phyloP scores from a whole-genome alignment of 2,888 invertebrate species.

The Sarcophaga carnaria region DNA sequence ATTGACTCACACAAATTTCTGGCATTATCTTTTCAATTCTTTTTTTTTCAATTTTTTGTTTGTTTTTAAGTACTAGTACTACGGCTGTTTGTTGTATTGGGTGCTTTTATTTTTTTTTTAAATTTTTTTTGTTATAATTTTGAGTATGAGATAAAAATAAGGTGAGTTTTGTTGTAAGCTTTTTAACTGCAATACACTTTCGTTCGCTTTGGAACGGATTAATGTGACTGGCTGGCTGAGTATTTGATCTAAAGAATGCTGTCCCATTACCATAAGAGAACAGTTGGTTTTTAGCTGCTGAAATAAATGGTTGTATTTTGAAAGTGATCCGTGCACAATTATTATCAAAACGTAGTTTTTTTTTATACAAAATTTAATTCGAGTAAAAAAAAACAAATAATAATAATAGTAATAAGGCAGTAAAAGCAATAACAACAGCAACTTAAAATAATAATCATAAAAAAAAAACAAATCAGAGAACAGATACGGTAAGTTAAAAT shows the following conservation, averaged over 20 bases:
- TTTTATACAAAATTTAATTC: conserved; percentile 1
- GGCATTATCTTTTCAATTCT: conserved; percentile 6
- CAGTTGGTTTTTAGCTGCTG: conserved; percentile 68
- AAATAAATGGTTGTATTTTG: conserved; percentile 53
- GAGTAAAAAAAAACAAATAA: conserved; percentile 10
- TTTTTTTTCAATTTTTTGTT: background rate
- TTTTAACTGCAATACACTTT: conserved; percentile 53
- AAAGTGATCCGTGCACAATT: conserved; percentile 1
- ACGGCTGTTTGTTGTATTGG: conserved; percentile 4
- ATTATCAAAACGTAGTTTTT: conserved; percentile 25
- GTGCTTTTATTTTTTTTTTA: conserved; percentile 40
- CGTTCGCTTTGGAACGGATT: conserved; percentile 41
- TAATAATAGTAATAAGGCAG: too few relatives aligned
- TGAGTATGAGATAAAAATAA: conserved; percentile 29
- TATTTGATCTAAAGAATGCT: conserved; percentile 59
- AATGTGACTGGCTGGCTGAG: conserved; percentile 34
- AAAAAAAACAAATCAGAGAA: background rate
- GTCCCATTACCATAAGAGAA: conserved; percentile 51
- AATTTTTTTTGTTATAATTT: background rate
- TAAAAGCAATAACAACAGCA: background rate
- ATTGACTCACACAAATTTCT: background rate
- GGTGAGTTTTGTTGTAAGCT: conserved; percentile 43
- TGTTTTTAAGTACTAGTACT: background rate
- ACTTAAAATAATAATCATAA: conserved; percentile 9
- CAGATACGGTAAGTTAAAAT: conserved; percentile 45